A percentile compares a stretch with the other conserved stretches of the same genome.
Conservation (phyloP, 2,113 vertebrate genomes). For the Podarcis muralis region DNA sequence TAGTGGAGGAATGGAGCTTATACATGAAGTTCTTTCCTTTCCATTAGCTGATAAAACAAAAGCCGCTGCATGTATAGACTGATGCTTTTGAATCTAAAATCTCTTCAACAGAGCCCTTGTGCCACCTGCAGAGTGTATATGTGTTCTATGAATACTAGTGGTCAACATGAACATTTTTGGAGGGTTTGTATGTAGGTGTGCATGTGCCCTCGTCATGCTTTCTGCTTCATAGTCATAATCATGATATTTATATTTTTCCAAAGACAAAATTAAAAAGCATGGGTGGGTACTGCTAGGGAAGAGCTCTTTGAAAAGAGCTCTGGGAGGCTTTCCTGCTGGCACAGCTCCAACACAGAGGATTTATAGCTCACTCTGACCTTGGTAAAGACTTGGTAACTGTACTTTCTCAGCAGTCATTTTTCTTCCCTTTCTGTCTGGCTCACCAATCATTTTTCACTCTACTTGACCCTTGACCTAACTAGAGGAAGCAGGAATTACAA, state of each 20-base stretch:
- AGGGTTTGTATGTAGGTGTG: slow-evolving; percentile 7
- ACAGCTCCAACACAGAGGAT: slow-evolving; percentile 19
- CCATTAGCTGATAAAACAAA: not conserved
- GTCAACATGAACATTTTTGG: not conserved
- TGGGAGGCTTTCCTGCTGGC: slow-evolving; percentile 16
- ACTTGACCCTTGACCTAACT: slow-evolving; percentile 34
- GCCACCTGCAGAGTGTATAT: not conserved
- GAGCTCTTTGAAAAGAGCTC: slow-evolving; percentile 33
- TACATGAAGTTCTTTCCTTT: not conserved
- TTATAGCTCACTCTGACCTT: slow-evolving; percentile 43
- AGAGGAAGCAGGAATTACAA: slow-evolving; percentile 35
- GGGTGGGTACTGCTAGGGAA: slow-evolving; percentile 7
- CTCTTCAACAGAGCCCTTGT: not conserved
- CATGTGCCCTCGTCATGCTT: not conserved
- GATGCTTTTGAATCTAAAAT: not conserved
- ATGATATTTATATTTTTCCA: not conserved
- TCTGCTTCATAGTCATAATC: slow-evolving; percentile 27
- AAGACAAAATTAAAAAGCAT: slow-evolving; percentile 18
- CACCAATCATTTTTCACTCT: slow-evolving; percentile 53
- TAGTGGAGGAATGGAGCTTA: no score
- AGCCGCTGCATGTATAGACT: not conserved
- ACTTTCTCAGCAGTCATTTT: slow-evolving; percentile 54
- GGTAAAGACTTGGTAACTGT: slow-evolving; percentile 33
- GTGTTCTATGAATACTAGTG: not conserved
- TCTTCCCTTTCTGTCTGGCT: slow-evolving; percentile 39